A percentile compares a stretch with the other conserved stretches of the same genome.
phyloP scores from a whole-genome alignment of 2,888 invertebrate genomes.

The Drosophila dives region DNA sequence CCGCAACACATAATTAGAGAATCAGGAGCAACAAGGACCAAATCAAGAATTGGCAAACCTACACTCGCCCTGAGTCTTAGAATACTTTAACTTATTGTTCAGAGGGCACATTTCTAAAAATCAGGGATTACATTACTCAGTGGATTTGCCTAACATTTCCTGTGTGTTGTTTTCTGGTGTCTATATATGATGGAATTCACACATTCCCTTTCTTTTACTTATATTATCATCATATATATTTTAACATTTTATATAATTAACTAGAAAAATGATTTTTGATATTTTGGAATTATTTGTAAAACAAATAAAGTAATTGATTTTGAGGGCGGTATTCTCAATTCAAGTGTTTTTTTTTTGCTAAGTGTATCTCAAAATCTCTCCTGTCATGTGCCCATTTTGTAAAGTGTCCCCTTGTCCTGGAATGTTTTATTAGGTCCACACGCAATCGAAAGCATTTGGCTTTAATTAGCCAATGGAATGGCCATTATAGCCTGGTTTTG shows the following conservation, averaged over 20 bases:
- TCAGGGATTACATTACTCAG: background rate
- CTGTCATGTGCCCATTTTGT: constrained; percentile 67
- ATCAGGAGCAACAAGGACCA: constrained; percentile 11
- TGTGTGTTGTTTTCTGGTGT: background rate
- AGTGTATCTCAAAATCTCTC: background rate
- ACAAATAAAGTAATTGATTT: background rate
- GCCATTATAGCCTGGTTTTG: constrained; percentile 40
- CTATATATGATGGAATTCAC: background rate
- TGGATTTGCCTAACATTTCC: background rate
- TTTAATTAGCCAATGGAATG: constrained; percentile 50
- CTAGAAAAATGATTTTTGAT: background rate
- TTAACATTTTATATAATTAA: background rate
- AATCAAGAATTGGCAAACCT: background rate
- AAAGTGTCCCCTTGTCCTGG: constrained; percentile 13
- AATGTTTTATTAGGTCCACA: constrained; percentile 38
- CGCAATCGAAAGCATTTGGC: constrained; percentile 54
- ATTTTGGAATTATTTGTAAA: background rate
- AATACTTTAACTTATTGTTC: background rate
- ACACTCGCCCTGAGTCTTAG: background rate
- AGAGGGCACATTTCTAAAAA: background rate
- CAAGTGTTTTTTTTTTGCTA: background rate
- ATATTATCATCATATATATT: background rate
- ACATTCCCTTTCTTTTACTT: background rate
- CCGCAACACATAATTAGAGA: constrained; percentile 58
- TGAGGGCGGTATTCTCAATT: background rate